Evolutionary conservation across 2,888 invertebrate genomes (phyloP).

Genomic region (Xanthia togata): DNA sequence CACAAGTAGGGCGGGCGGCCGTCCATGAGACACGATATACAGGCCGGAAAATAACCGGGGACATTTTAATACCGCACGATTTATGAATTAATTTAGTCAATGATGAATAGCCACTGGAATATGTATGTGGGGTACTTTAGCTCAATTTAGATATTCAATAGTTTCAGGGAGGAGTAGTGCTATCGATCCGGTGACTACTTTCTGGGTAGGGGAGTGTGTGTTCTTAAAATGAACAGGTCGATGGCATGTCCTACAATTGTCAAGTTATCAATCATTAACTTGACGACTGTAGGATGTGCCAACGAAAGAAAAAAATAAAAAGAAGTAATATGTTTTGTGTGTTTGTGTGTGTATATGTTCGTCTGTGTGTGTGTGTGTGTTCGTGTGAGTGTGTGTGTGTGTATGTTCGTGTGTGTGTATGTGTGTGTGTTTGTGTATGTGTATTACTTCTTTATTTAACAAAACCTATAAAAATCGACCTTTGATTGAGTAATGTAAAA

Average conservation of each 20-base stretch:
- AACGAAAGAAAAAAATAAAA: too few species aligned
- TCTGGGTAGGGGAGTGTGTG: too few species aligned
- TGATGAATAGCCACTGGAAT: constrained; percentile 37
- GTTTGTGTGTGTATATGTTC: too few species aligned
- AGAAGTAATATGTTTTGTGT: too few species aligned
- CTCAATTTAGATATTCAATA: constrained; percentile 24
- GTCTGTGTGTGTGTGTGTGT: too few species aligned
- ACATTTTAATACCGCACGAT: constrained; percentile 62
- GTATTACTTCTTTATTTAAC: neutral
- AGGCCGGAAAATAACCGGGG: constrained; percentile 56
- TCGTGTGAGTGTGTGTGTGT: too few species aligned
- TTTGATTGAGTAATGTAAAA: constrained; percentile 3
- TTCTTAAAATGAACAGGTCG: too few species aligned
- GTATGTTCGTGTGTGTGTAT: too few species aligned
- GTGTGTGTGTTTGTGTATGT: too few species aligned
- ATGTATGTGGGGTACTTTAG: constrained; percentile 15
- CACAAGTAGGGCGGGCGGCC: constrained; percentile 57
- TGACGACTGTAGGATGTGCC: too few species aligned
- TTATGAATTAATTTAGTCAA: constrained; percentile 59
- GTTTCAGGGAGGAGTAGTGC: neutral
- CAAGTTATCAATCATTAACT: too few species aligned
- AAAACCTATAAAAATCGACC: neutral
- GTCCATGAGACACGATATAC: constrained; percentile 59
- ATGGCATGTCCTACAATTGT: too few species aligned
- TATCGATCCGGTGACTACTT: constrained; percentile 3